Evolutionary conservation across 2,113 vertebrate genomes (phyloP).

Genomic region (Protomyctophum bolini): DNA sequence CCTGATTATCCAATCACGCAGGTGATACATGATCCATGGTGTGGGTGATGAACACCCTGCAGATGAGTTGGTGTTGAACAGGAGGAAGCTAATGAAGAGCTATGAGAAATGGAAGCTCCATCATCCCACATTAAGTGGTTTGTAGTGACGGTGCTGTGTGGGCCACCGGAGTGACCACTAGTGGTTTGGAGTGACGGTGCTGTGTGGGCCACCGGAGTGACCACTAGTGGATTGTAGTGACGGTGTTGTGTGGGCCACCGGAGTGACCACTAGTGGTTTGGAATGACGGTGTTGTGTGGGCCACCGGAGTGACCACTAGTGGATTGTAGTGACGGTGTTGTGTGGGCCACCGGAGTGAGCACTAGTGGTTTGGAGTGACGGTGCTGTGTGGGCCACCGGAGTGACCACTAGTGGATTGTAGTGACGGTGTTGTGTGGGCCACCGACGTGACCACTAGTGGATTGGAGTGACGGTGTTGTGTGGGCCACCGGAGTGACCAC

Average conservation of each 20-base stretch:
- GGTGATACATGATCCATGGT: conserved; percentile 44
- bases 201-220: not conserved
- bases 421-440: not conserved
- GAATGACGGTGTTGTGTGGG: not conserved
- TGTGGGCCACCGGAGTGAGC: not conserved
- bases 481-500: not conserved
- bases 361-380: not conserved
- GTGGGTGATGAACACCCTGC: conserved; percentile 30
- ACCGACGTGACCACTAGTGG: not conserved
- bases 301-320: not conserved
- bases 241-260: not conserved
- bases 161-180: not conserved
- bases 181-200: not conserved
- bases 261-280: conserved; percentile 1
- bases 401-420: not conserved
- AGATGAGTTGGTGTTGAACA: conserved; percentile 16
- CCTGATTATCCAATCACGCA: conserved; percentile 22
- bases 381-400: not conserved
- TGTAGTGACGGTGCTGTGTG: not conserved
- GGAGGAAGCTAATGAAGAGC: conserved; percentile 1
- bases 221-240: not conserved
- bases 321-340: not conserved
- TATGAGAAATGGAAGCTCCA: conserved; percentile 1
- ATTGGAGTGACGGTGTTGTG: not conserved
- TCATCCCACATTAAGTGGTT: conserved; percentile 7